These are phyloP conservation scores for Jordanella pulchra DNA, from an alignment of 2,797 vertebrate species.

Conservation along the genomic window DNA sequence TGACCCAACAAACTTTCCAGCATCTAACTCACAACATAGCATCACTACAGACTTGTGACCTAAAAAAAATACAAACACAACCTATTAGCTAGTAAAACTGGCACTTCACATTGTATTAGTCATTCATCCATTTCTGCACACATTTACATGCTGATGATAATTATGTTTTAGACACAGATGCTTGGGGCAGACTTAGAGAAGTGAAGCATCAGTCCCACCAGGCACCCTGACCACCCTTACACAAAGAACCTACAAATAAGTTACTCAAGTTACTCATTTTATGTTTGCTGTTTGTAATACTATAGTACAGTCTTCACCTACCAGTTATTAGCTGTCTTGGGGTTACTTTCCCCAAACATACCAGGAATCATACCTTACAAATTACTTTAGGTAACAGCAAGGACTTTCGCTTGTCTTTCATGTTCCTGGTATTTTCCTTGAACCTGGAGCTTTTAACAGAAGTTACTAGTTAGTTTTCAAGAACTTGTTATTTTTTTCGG, in stretches of 20 bases:
- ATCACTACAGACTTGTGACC: background rate
- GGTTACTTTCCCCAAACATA: background rate
- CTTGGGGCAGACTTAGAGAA: too few relatives aligned
- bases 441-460: background rate
- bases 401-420: background rate
- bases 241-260: too few relatives aligned
- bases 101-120: too few relatives aligned
- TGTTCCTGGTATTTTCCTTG: background rate
- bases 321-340: background rate
- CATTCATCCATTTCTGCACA: too few relatives aligned
- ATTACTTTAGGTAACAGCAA: background rate
- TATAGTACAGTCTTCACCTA: background rate
- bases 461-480: background rate
- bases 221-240: too few relatives aligned
- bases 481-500: background rate
- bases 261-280: too few relatives aligned
- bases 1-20: background rate
- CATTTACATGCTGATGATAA: too few relatives aligned
- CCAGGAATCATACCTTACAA: background rate
- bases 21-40: too few relatives aligned
- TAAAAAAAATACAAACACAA: background rate
- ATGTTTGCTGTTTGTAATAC: too few relatives aligned
- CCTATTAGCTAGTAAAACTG: background rate
- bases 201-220: too few relatives aligned
- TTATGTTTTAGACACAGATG: too few relatives aligned